These are phyloP conservation scores for Bedellia somnulentella DNA, from an alignment of 2,888 invertebrate genomes.

Conservation along the genomic window DNA sequence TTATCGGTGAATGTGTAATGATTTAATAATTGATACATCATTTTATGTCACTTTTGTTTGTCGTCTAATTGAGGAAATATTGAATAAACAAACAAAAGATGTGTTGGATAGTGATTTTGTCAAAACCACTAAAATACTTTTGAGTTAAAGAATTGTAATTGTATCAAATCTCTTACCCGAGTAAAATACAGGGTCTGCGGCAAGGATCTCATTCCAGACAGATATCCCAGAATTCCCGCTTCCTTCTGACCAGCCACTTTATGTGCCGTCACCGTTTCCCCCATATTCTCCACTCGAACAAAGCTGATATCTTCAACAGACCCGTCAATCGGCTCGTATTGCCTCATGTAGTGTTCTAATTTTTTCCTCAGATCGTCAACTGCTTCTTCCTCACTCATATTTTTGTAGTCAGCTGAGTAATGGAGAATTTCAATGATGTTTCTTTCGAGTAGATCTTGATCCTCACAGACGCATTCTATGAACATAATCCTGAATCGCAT, in stretches of 20 bases:
- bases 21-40: no score
- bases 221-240: slow-evolving; percentile 81
- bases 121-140: no score
- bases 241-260: slow-evolving; percentile 79
- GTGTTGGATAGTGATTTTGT: no score
- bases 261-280: slow-evolving; percentile 70
- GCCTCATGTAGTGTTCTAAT: slow-evolving; percentile 80
- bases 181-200: slow-evolving; percentile 89
- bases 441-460: slow-evolving; percentile 53
- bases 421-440: slow-evolving; percentile 74
- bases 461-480: slow-evolving; percentile 90
- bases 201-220: slow-evolving; percentile 82
- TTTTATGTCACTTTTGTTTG: no score
- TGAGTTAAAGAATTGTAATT: no score
- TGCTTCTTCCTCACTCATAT: slow-evolving; percentile 76
- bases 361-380: slow-evolving; percentile 79
- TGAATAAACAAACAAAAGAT: no score
- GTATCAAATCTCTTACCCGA: slow-evolving; percentile 72
- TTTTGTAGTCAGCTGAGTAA: slow-evolving; percentile 84
- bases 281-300: slow-evolving; percentile 53
- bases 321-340: slow-evolving; percentile 79
- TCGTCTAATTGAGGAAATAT: no score
- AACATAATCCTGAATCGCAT: slow-evolving; percentile 86
- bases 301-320: slow-evolving; percentile 56
- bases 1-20: no score